Base-by-base conservation (phyloP, 92 coral and sea anemone genomes). In the Palythoa caribaeorum region DNA sequence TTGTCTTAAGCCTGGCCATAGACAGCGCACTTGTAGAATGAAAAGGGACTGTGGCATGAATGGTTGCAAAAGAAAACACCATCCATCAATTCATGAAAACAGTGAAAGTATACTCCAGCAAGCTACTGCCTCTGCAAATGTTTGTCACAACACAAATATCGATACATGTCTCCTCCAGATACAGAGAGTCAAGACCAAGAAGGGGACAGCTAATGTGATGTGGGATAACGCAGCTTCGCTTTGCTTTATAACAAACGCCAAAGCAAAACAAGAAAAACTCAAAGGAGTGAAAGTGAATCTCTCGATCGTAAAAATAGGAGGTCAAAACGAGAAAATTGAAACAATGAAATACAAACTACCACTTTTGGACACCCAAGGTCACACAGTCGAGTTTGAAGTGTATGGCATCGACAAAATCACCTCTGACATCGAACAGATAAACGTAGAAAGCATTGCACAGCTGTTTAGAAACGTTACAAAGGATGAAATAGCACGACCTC, bases 401-500 rank as follows among this genome's bases (percentile, higher is more conserved):
- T 90, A 90, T 70, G 93, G 93, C 16, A 86, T 90, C 16, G 87
- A 86, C 17, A 76, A 77, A 74, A 86, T 90, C 44, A 78, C 93
- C 16, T 69, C 83, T 14, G 69, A 47, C 55, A 79, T 90, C 71
- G 70, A 86, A 52, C 44, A 77, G 54, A 38, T 90, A 8, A 47
- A 60, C 71, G 54, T 86, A 7, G 70, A 54, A 38, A 87, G 93
- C 2, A 84, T 90, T 20, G 19, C 75, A n/a, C 87, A 86, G 50
- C 74, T 90, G 5, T 89, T 89, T 63, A 52, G n/a, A 11, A 75
- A 73, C 36, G 71, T 89, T 39, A n/a, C 63, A 35, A 70, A 40
- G 36, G 57, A 39, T 8, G 84, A 73, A 7, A 70, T 89, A 16
- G 53, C 50, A 76, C 92, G 89, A 19, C 86, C 92, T 1, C 14